A percentile compares a stretch with the other conserved stretches of the same genome.
These are phyloP conservation scores for Ylistrum balloti DNA, from an alignment of 1,140 invertebrate species.

Conservation along the genomic window DNA sequence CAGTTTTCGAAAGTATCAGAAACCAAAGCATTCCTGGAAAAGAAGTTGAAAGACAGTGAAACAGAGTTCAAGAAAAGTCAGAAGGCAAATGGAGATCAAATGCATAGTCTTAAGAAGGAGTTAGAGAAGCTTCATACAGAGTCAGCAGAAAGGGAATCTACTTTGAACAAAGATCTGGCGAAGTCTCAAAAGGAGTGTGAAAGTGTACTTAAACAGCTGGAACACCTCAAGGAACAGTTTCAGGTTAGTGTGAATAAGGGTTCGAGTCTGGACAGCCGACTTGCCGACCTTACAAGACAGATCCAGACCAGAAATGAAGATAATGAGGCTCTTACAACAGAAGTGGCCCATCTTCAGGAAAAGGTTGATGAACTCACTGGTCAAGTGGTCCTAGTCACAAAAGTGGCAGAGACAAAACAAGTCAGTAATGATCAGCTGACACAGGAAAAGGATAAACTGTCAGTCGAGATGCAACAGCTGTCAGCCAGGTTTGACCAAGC, in stretches of 20 bases:
- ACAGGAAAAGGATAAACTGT: constrained; percentile 27
- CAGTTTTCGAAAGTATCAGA: constrained; percentile 49
- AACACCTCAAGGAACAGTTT: neutral
- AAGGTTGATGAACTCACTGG: constrained; percentile 54
- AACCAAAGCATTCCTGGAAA: constrained; percentile 43
- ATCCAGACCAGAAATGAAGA: constrained; percentile 43
- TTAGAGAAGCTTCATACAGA: neutral
- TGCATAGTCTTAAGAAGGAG: constrained; percentile 42
- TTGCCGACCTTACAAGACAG: constrained; percentile 45
- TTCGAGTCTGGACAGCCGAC: constrained; percentile 41
- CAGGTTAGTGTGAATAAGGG: neutral
- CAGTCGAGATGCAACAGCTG: constrained; percentile 44
- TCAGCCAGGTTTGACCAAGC: neutral
- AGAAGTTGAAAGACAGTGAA: constrained; percentile 46
- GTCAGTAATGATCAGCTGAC: constrained; percentile 53
- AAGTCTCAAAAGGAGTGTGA: constrained; percentile 7
- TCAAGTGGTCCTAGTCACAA: constrained; percentile 55
- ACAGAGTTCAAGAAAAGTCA: neutral
- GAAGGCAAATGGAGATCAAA: constrained; percentile 39
- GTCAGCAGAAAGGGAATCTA: constrained; percentile 42
- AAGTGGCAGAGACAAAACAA: constrained; percentile 59
- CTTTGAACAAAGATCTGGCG: constrained; percentile 4
- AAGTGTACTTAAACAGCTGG: neutral
- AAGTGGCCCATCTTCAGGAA: constrained; percentile 39
- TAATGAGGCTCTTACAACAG: constrained; percentile 44